Evolutionary conservation across 2,113 vertebrate genomes (phyloP).

Genomic region (Actenoides hombroni): DNA sequence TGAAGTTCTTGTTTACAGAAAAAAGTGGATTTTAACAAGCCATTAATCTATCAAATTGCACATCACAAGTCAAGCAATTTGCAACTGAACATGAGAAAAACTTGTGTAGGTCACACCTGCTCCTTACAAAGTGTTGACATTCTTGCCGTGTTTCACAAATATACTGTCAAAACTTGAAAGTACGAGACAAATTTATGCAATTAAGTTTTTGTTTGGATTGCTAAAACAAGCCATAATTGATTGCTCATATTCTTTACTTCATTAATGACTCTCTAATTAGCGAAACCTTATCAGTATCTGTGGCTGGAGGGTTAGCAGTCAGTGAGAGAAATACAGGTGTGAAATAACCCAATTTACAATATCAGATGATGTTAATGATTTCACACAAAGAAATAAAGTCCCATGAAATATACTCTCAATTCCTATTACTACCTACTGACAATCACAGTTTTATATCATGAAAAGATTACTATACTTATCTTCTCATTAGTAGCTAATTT

Average conservation of each 20-base stretch:
- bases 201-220: constrained; percentile 63
- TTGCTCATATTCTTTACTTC: constrained; percentile 69
- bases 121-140: constrained; percentile 15
- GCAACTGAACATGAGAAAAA: constrained; percentile 1
- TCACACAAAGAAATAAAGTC: constrained; percentile 61
- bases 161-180: constrained; percentile 51
- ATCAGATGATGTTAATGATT: constrained; percentile 71
- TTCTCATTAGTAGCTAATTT: constrained; percentile 80
- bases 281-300: constrained; percentile 65
- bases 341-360: constrained; percentile 73
- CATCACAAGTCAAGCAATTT: constrained; percentile 23
- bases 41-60: not conserved
- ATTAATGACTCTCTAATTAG: constrained; percentile 75
- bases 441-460: constrained; percentile 66
- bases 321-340: constrained; percentile 69
- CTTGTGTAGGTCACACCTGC: constrained; percentile 27
- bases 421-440: constrained; percentile 68
- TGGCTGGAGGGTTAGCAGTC: constrained; percentile 66
- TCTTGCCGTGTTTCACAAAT: constrained; percentile 51
- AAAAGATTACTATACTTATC: constrained; percentile 75
- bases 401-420: constrained; percentile 61
- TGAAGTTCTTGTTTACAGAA: constrained; percentile 17
- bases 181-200: constrained; percentile 50
- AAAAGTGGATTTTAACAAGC: constrained; percentile 32
- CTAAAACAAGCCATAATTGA: constrained; percentile 63